Conservation (phyloP, 2,888 invertebrate species). For the Drosophila limbata region DNA sequence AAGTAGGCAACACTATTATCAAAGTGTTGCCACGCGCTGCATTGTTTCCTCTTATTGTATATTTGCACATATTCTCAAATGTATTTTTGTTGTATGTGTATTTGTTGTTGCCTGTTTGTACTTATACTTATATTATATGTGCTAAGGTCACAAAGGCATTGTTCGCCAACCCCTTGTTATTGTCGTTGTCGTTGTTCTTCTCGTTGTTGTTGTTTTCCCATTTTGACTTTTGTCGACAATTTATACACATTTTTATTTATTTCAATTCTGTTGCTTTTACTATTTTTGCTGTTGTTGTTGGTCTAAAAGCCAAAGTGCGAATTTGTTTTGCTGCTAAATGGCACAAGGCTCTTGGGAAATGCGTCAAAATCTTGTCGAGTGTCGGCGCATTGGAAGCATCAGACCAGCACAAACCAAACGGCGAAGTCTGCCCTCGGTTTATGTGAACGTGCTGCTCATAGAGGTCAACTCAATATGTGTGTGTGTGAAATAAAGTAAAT, state of each 20-base stretch:
- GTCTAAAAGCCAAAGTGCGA: slow-evolving; percentile 68
- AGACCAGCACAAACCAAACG: slow-evolving; percentile 18
- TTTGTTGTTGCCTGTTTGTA: slow-evolving; percentile 30
- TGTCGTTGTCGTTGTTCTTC: slow-evolving; percentile 20
- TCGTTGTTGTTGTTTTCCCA: slow-evolving; percentile 46
- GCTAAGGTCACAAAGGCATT: slow-evolving; percentile 72
- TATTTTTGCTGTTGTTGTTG: slow-evolving; percentile 31
- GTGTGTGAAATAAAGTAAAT: slow-evolving; percentile 58
- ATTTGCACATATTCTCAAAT: slow-evolving; percentile 58
- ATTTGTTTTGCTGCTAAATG: slow-evolving; percentile 79
- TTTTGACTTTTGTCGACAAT: slow-evolving; percentile 77
- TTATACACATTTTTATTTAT: slow-evolving; percentile 76
- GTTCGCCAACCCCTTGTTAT: slow-evolving; percentile 45
- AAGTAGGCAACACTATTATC: slow-evolving; percentile 62
- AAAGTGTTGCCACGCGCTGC: slow-evolving; percentile 63
- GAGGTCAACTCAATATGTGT: slow-evolving; percentile 54
- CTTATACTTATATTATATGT: slow-evolving; percentile 46
- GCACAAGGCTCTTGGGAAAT: slow-evolving; percentile 80
- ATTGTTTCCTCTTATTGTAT: slow-evolving; percentile 64
- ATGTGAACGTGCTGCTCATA: slow-evolving; percentile 28
- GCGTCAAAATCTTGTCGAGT: slow-evolving; percentile 77
- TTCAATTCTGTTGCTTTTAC: slow-evolving; percentile 52
- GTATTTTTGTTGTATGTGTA: slow-evolving; percentile 31
- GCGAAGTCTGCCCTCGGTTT: slow-evolving; percentile 18
- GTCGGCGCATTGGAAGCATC: slow-evolving; percentile 59